Percentiles rank a stretch among this genome's conserved stretches.
Evolutionary conservation across 2,888 invertebrate species (phyloP).

Genomic region (Ichneumoninae sp.): DNA sequence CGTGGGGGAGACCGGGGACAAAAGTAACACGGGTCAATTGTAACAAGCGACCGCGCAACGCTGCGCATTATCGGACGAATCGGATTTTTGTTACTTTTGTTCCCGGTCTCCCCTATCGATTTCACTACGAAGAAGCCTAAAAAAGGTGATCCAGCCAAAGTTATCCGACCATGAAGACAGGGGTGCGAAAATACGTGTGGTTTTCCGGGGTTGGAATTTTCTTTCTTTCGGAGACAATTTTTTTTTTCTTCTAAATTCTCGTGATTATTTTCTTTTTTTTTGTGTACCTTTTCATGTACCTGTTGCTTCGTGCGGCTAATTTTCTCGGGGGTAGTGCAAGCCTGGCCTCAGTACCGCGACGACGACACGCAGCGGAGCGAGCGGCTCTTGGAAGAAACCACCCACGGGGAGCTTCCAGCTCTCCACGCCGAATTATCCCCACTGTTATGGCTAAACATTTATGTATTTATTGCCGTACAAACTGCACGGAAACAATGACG

Average conservation of each 20-base stretch:
- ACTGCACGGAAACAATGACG: constrained; percentile 73
- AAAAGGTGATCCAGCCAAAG: neutral
- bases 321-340: neutral
- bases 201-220: neutral
- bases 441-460: constrained; percentile 78
- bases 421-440: constrained; percentile 76
- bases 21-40: too few relatives aligned
- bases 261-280: neutral
- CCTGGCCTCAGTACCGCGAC: neutral
- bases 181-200: neutral
- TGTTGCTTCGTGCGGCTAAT: neutral
- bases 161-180: neutral
- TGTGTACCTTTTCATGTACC: neutral
- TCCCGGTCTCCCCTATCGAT: too few relatives aligned
- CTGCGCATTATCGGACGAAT: too few relatives aligned
- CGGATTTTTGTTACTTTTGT: too few relatives aligned
- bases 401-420: constrained; percentile 67
- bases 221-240: neutral
- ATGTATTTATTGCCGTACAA: constrained; percentile 79
- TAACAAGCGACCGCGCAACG: too few relatives aligned
- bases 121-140: neutral
- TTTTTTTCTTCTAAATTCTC: neutral
- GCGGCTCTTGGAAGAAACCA: constrained; percentile 23
- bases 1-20: too few relatives aligned
- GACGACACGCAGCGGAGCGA: constrained; percentile 14